phyloP scores from a whole-genome alignment of 1,140 invertebrate genomes.

The Pygmarrhopalites habei region DNA sequence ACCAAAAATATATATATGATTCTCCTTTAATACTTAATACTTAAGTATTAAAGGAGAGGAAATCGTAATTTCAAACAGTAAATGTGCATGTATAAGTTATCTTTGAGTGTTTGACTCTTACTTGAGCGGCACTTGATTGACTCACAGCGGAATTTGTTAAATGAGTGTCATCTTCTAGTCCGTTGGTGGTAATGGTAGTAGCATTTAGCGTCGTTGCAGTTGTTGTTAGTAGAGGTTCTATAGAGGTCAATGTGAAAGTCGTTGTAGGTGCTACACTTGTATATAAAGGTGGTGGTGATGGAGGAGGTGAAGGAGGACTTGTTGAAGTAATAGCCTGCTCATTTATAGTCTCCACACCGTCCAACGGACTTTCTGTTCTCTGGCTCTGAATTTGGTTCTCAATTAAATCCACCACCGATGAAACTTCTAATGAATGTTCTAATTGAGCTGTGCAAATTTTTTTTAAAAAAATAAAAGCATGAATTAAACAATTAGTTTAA shows the following conservation, averaged over 20 bases:
- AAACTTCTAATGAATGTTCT: not conserved
- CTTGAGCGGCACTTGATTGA: slow-evolving; percentile 14
- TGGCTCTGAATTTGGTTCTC: not conserved
- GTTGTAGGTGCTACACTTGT: not conserved
- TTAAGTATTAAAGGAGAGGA: too few relatives aligned
- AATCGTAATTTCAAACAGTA: too few relatives aligned
- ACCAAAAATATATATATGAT: too few relatives aligned
- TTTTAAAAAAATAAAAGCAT: not conserved
- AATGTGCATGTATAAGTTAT: too few relatives aligned
- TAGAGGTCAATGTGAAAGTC: not conserved
- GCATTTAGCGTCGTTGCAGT: not conserved
- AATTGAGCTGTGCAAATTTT: not conserved
- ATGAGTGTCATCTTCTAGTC: slow-evolving; percentile 9
- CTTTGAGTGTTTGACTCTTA: too few relatives aligned
- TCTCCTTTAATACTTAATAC: too few relatives aligned
- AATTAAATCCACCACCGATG: slow-evolving; percentile 5
- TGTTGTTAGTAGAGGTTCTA: not conserved
- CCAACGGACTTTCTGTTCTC: not conserved
- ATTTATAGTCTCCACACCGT: not conserved
- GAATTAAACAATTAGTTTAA: not conserved
- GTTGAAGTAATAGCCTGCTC: not conserved
- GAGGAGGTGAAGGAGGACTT: too few relatives aligned
- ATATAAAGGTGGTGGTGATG: too few relatives aligned
- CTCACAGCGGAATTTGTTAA: slow-evolving; percentile 10
- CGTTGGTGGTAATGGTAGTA: not conserved